Base-by-base conservation (phyloP, 2,113 vertebrate genomes). In the Psettodes erumei region DNA sequence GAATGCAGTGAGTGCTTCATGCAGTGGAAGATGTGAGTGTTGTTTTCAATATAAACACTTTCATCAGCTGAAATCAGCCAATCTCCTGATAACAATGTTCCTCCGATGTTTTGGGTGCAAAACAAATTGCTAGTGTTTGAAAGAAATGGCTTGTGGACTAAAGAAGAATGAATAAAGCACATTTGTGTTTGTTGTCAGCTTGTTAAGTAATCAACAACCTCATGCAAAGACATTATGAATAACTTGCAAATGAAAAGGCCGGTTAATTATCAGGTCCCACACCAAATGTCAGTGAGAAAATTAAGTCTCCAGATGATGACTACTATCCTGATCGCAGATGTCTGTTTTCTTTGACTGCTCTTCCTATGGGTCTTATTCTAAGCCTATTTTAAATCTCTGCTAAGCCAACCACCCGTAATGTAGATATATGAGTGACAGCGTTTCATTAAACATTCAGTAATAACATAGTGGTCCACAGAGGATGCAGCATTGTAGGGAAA, bases 371-470 rank as follows among this genome's bases (percentile, higher is more conserved):
- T 60, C 66, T 80, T 82, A 71, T 71, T 76, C 43, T 84, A 75
- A 84, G 70, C 71, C 64, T 55, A 18, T 66, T 89, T 59, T 71
- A 71, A 86, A 62, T 85, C 81, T 78, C 40, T 18, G 27, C 68
- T 84, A 91, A 90, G 79, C 79, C 83, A 75, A 47, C 61, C 67
- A 77, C 50, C 72, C 54, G 48, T 62, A 79, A 82, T 82, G 68
- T 80, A 76, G 83, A 79, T 48, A 68, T 84, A 83, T 91, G 68
- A 84, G 81, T 84, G 86, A 89, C 79, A 79, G 68, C 66, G 18
- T 88, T 90, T 93, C 88, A 93, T 94, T 93, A 92, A 91, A 90
- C 76, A 67, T 72, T 72, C 65, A 71, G 73, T 84, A 88, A 90
- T 84, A 91, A 87, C 71, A 74, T 19, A 68, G 74, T 40, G 48